phyloP scores from a whole-genome alignment of 2,888 invertebrate genomes.

The Augochlorella aurata region DNA sequence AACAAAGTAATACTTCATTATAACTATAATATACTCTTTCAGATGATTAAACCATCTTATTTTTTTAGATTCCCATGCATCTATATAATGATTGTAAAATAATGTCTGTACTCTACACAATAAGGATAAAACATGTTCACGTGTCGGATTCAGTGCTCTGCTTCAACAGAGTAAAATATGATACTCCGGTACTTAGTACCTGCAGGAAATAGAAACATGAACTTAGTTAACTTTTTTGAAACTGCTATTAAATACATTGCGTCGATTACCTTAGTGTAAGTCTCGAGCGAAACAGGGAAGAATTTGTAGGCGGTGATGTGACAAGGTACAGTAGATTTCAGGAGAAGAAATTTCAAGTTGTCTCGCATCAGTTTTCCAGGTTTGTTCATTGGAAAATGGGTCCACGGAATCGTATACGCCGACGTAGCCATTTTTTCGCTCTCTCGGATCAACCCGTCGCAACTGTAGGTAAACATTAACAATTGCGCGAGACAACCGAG shows the following conservation, averaged over 20 bases:
- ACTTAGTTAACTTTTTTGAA: not conserved
- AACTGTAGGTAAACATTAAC: conserved; percentile 24
- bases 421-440: not conserved
- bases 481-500: not conserved
- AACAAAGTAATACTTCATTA: not conserved
- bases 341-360: not conserved
- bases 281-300: conserved; percentile 51
- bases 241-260: not conserved
- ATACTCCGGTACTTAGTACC: conserved; percentile 52
- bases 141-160: not conserved
- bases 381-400: not conserved
- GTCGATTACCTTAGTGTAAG: conserved; percentile 1
- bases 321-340: conserved; percentile 32
- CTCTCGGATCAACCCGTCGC: conserved; percentile 12
- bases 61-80: not conserved
- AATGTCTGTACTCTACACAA: not conserved
- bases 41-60: not conserved
- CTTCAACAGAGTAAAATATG: conserved; percentile 46
- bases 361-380: not conserved
- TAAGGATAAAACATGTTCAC: not conserved
- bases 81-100: not conserved
- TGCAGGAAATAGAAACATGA: not conserved
- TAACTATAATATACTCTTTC: not conserved
- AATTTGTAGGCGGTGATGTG: conserved; percentile 50
- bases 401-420: not conserved